These are phyloP conservation scores for Delia radicum DNA, from an alignment of 1,140 invertebrate genomes.

Conservation along the genomic window DNA sequence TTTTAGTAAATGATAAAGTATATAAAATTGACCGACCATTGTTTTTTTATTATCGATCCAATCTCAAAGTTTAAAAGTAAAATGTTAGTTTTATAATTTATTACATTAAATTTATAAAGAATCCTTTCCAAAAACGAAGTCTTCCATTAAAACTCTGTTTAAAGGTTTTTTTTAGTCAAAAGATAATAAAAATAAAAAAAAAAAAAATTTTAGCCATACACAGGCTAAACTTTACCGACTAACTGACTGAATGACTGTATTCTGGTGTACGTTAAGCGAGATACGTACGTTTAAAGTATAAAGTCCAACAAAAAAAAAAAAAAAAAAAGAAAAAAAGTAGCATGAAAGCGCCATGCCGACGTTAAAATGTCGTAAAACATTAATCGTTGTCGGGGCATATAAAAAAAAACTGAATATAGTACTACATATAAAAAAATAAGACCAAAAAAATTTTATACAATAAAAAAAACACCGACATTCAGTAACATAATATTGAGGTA, in stretches of 20 bases:
- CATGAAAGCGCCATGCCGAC: constrained; percentile 23
- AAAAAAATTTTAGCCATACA: too few species aligned
- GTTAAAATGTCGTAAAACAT: constrained; percentile 24
- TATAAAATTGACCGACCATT: too few species aligned
- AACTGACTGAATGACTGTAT: neutral
- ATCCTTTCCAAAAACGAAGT: too few species aligned
- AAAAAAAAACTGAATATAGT: neutral
- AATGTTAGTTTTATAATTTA: too few species aligned
- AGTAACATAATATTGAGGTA: neutral
- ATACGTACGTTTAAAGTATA: neutral
- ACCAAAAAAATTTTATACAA: neutral
- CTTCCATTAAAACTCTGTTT: too few species aligned
- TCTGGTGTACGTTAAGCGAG: neutral
- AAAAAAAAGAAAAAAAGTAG: constrained; percentile 10
- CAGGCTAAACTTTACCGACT: neutral
- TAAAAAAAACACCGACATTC: neutral
- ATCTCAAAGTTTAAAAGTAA: too few species aligned
- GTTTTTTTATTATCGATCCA: too few species aligned
- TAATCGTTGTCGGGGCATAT: constrained; percentile 17
- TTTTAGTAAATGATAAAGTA: too few species aligned
- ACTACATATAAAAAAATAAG: neutral
- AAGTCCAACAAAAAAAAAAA: neutral
- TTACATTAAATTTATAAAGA: too few species aligned
- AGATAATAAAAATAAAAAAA: too few species aligned
- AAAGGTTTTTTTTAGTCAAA: too few species aligned